Conservation (phyloP, 2,888 invertebrate species). For the Cosmorhoe ocellata region DNA sequence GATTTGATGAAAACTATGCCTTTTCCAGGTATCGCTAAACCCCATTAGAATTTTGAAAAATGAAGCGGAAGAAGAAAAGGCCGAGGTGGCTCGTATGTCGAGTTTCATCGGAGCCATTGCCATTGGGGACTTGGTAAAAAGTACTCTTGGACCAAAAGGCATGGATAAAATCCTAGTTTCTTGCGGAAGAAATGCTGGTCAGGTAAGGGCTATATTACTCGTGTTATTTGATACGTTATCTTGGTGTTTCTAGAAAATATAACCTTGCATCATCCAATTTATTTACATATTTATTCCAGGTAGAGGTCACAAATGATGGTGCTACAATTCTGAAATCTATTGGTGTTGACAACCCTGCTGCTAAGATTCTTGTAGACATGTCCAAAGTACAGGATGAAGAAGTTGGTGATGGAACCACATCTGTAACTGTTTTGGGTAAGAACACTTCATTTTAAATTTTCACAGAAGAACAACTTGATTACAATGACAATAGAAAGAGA, state of each 20-base stretch:
- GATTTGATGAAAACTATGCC: constrained; percentile 29
- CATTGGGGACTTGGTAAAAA: constrained; percentile 98
- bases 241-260: constrained; percentile 1
- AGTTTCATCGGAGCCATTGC: constrained; percentile 99
- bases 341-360: constrained; percentile 99
- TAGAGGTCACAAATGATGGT: constrained; percentile 99
- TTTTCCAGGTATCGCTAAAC: constrained; percentile 90
- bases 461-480: too few relatives aligned
- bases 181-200: constrained; percentile 89
- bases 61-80: constrained; percentile 99
- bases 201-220: constrained; percentile 51
- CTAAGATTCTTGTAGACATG: constrained; percentile 99
- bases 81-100: constrained; percentile 97
- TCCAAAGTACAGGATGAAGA: constrained; percentile 99
- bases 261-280: constrained; percentile 11
- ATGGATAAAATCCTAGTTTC: constrained; percentile 97
- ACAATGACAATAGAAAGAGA: too few relatives aligned
- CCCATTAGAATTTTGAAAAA: constrained; percentile 96
- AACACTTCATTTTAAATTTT: too few relatives aligned
- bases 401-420: constrained; percentile 99
- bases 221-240: not conserved
- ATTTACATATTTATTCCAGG: constrained; percentile 62
- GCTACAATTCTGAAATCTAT: constrained; percentile 98
- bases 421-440: constrained; percentile 94
- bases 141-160: constrained; percentile 99